Conservation (phyloP, 2,113 vertebrate species). For the Anser brachyrhynchus region DNA sequence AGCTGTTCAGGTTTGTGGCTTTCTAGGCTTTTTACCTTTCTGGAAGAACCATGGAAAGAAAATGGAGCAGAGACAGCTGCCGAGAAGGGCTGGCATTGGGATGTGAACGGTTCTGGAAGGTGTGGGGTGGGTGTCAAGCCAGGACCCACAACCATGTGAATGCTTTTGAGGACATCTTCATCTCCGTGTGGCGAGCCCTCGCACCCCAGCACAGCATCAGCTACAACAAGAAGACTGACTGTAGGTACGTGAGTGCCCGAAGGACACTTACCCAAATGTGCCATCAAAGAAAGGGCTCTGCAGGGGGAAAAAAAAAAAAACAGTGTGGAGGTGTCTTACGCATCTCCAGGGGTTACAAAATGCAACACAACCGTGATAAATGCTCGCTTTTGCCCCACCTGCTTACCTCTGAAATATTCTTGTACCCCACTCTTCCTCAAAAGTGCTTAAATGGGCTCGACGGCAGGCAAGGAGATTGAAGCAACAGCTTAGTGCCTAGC, state of each 20-base stretch:
- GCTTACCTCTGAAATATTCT: background rate
- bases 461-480: background rate
- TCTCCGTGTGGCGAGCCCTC: background rate
- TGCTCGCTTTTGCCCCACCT: background rate
- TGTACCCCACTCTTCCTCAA: background rate
- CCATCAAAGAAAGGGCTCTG: background rate
- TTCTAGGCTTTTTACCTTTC: background rate
- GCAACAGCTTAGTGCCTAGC: background rate
- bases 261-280: background rate
- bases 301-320: background rate
- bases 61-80: background rate
- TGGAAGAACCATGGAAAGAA: background rate
- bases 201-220: background rate
- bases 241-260: fast-evolving
- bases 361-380: background rate
- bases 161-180: background rate
- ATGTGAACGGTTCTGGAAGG: background rate
- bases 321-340: background rate
- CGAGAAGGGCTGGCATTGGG: fast-evolving
- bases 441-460: background rate
- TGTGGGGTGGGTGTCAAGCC: background rate
- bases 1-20: background rate
- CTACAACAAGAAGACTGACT: background rate
- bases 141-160: background rate
- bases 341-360: background rate